A percentile compares a stretch with the other conserved stretches of the same genome.
These are phyloP conservation scores for Lycopodina hypogea DNA, from an alignment of 37 sponge, comb jelly and placozoan genomes.

Conservation along the genomic window DNA sequence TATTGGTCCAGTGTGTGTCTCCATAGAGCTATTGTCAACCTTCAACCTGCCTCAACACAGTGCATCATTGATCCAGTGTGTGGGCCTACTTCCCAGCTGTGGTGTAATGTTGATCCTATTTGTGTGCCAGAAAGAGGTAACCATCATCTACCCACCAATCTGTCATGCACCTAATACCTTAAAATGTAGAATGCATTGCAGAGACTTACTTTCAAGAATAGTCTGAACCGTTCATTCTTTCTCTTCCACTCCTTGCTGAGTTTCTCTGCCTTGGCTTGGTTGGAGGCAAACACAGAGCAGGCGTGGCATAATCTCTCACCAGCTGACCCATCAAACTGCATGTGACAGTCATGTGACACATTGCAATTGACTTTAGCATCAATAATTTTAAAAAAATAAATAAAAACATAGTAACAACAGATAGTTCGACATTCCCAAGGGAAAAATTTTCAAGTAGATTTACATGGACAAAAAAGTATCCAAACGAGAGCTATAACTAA, in stretches of 20 bases:
- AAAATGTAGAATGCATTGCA: too few relatives aligned
- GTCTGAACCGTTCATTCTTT: constrained; percentile 57
- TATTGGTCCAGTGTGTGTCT: too few relatives aligned
- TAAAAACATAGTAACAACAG: not conserved
- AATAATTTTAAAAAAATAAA: too few relatives aligned
- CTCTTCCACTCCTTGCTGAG: constrained; percentile 60
- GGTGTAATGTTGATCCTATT: not conserved
- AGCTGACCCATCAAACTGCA: constrained; percentile 67
- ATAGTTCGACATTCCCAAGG: too few relatives aligned
- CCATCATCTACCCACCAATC: not conserved
- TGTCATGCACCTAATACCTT: too few relatives aligned
- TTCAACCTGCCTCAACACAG: too few relatives aligned
- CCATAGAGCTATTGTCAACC: too few relatives aligned
- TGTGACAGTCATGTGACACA: not conserved
- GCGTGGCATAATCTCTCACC: constrained; percentile 66
- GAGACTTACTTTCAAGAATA: constrained; percentile 50
- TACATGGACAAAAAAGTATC: too few relatives aligned
- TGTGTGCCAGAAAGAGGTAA: not conserved
- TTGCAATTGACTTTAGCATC: too few relatives aligned
- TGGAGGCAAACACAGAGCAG: constrained; percentile 73
- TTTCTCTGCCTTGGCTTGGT: constrained; percentile 60
- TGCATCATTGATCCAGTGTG: too few relatives aligned
- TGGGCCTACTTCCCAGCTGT: not conserved
- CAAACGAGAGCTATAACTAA: too few relatives aligned
- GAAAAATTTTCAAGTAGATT: too few relatives aligned